phyloP scores from a whole-genome alignment of 2,888 invertebrate species.

The Epistrophe eligans region DNA sequence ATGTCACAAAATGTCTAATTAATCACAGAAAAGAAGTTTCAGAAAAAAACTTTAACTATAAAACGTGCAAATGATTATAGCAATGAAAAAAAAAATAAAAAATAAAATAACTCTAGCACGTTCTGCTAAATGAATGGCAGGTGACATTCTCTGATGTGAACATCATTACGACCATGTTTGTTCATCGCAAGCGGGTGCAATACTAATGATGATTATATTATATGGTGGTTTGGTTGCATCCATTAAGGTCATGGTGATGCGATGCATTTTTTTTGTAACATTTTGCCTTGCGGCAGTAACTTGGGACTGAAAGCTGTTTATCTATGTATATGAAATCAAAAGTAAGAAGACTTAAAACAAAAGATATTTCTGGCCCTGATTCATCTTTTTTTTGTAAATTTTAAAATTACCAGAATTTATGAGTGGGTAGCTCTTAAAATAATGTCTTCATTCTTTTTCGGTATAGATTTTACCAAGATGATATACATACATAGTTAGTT shows the following conservation, averaged over 20 bases:
- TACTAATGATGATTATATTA: slow-evolving; percentile 36
- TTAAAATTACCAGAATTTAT: background rate
- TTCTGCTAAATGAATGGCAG: slow-evolving; percentile 32
- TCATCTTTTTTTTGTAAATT: background rate
- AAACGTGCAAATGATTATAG: slow-evolving; percentile 26
- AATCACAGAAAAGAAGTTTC: slow-evolving; percentile 9
- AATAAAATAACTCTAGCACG: slow-evolving; percentile 10
- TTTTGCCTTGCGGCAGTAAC: background rate
- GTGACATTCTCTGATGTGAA: slow-evolving; percentile 52
- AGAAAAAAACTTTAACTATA: background rate
- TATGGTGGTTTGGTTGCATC: background rate
- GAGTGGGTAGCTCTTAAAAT: background rate
- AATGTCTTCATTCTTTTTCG: too few species aligned
- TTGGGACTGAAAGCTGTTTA: background rate
- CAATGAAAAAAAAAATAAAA: background rate
- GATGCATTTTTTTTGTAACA: background rate
- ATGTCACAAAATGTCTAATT: slow-evolving; percentile 33
- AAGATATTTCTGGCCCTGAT: background rate
- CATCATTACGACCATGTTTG: slow-evolving; percentile 58
- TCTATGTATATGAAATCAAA: background rate
- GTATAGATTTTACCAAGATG: too few species aligned
- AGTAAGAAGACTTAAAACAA: background rate
- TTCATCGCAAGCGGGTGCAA: slow-evolving; percentile 32
- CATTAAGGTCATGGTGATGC: slow-evolving; percentile 60
- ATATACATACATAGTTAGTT: too few species aligned